phyloP scores from a whole-genome alignment of 37 sponge, comb jelly and placozoan species.

The Amphimedon queenslandica region DNA sequence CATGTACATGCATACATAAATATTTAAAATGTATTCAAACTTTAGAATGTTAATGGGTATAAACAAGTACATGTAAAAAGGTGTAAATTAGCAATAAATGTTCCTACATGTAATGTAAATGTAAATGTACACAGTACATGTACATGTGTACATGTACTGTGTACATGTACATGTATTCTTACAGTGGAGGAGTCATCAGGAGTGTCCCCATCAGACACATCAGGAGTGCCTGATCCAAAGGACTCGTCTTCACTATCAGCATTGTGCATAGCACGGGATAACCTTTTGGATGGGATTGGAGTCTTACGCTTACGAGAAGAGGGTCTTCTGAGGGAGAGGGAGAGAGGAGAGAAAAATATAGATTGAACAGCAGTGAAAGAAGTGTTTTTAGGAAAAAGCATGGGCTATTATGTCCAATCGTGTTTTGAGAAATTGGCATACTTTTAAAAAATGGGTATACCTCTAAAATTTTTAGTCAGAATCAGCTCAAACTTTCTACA shows the following conservation, averaged over 20 bases:
- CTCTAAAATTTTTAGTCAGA: too few relatives aligned
- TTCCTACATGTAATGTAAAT: not conserved
- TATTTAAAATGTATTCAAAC: not conserved
- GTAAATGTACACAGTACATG: not conserved
- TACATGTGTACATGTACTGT: too few relatives aligned
- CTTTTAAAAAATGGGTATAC: too few relatives aligned
- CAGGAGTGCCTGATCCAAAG: slow-evolving; percentile 1
- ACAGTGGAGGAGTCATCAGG: not conserved
- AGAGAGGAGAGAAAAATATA: too few relatives aligned
- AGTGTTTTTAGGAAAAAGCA: too few relatives aligned
- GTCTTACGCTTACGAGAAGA: not conserved
- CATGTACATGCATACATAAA: not conserved
- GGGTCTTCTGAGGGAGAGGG: too few relatives aligned
- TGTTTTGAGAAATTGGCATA: too few relatives aligned
- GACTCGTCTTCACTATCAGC: slow-evolving; percentile 9
- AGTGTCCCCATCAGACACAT: slow-evolving; percentile 5
- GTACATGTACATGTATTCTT: slow-evolving; percentile 9
- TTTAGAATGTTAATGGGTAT: not conserved
- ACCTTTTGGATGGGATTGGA: not conserved
- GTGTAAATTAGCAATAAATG: too few relatives aligned
- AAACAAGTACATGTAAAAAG: not conserved
- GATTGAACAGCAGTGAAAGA: too few relatives aligned
- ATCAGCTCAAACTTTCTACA: too few relatives aligned
- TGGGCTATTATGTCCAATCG: too few relatives aligned
- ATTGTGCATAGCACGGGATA: slow-evolving; percentile 1